Evolutionary conservation across 2,888 invertebrate species (phyloP).

Genomic region (Resseliella maxima): DNA sequence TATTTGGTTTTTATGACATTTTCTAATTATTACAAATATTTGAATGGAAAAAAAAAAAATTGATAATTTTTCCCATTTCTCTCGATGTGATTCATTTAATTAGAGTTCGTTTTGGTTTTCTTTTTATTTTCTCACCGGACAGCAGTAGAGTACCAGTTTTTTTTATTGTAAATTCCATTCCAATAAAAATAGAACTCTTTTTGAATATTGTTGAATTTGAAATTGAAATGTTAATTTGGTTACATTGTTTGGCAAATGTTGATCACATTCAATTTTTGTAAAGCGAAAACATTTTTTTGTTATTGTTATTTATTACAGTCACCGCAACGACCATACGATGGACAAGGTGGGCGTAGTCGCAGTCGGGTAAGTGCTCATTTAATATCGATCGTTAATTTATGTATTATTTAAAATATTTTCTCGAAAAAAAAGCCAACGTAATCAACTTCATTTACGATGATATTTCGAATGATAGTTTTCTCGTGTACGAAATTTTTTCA

Average conservation of each 20-base stretch:
- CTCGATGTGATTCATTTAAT: constrained; percentile 44
- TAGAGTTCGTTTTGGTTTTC: background rate
- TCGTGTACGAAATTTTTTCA: background rate
- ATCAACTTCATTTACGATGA: background rate
- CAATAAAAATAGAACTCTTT: constrained; percentile 26
- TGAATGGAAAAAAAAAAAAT: background rate
- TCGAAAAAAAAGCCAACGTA: background rate
- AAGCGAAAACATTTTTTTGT: background rate
- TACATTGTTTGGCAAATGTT: constrained; percentile 45
- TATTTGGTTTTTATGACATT: constrained; percentile 22
- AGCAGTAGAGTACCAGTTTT: background rate
- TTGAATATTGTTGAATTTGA: background rate
- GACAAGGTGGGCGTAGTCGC: constrained; percentile 48
- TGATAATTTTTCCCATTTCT: constrained; percentile 4
- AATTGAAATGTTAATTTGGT: constrained; percentile 37
- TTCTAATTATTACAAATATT: background rate
- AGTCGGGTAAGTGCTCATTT: constrained; percentile 48
- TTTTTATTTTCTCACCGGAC: background rate
- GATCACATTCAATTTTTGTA: background rate
- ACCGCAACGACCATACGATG: constrained; percentile 53
- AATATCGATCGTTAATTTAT: background rate
- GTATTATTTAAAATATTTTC: background rate
- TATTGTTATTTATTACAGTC: constrained; percentile 41
- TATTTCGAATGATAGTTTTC: background rate
- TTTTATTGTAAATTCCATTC: background rate